Evolutionary conservation across 2,888 invertebrate species (phyloP).

Genomic region (Exocentrus adspersus): DNA sequence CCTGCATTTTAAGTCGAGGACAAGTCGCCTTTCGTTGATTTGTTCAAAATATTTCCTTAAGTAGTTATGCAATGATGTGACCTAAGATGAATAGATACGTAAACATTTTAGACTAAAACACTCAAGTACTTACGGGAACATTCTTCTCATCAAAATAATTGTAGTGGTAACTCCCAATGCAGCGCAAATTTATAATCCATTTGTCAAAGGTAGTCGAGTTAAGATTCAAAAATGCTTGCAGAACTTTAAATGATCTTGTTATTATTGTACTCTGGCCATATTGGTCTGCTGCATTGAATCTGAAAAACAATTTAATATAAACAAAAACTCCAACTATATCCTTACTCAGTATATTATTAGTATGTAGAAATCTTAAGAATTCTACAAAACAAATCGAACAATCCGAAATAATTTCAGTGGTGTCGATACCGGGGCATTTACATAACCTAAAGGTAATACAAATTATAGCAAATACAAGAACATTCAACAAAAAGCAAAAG

Average conservation of each 20-base stretch:
- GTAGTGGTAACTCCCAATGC: not conserved
- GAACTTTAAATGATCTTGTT: not conserved
- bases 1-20: slow-evolving; percentile 2
- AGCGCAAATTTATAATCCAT: not conserved
- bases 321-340: not conserved
- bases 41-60: not conserved
- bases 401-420: no score
- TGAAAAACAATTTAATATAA: not conserved
- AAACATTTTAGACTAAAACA: no score
- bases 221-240: not conserved
- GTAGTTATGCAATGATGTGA: not conserved
- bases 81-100: not conserved
- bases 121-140: not conserved
- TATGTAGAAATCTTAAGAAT: no score
- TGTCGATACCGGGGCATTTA: no score
- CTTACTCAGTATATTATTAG: no score
- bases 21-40: not conserved
- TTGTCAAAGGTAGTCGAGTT: not conserved
- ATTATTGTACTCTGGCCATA: not conserved
- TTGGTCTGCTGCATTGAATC: not conserved
- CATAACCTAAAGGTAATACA: no score
- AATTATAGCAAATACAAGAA: no score
- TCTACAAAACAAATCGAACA: no score
- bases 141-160: not conserved
- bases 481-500: no score